Evolutionary conservation across 2,113 vertebrate species (phyloP).

Genomic region (Suricata suricatta): DNA sequence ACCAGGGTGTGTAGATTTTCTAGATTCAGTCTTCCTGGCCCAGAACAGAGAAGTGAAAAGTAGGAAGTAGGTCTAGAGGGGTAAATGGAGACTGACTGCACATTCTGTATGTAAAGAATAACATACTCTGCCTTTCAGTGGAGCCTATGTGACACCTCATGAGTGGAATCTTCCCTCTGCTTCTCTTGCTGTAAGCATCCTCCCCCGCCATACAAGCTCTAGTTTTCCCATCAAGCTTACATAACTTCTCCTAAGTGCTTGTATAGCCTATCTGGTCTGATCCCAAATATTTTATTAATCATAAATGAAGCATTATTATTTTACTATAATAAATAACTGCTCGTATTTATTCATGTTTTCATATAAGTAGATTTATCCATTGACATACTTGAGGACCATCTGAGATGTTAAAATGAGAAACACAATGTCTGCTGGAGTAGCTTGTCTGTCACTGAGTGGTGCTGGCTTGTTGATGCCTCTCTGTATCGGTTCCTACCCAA

Average conservation of each 20-base stretch:
- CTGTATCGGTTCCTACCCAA: neutral
- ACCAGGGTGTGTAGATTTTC: too few relatives aligned
- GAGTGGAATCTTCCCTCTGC: neutral
- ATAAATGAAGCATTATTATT: neutral
- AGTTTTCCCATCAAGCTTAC: neutral
- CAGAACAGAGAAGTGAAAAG: neutral
- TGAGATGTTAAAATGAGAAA: neutral
- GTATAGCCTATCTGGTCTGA: neutral
- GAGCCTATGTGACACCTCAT: neutral
- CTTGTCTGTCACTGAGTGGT: too few relatives aligned
- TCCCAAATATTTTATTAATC: neutral
- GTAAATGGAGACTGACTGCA: neutral
- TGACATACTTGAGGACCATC: neutral
- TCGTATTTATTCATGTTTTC: neutral
- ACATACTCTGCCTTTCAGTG: neutral
- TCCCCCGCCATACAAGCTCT: accelerated
- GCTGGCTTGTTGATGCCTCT: neutral
- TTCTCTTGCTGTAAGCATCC: too few relatives aligned
- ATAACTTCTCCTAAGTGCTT: neutral
- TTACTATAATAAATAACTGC: neutral
- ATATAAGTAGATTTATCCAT: neutral
- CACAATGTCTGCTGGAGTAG: neutral
- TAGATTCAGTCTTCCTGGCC: neutral
- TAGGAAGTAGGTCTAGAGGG: neutral
- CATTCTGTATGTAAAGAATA: too few relatives aligned